Conservation (phyloP, 2,797 vertebrate genomes). For the Parauchenoglanis ngamensis region DNA sequence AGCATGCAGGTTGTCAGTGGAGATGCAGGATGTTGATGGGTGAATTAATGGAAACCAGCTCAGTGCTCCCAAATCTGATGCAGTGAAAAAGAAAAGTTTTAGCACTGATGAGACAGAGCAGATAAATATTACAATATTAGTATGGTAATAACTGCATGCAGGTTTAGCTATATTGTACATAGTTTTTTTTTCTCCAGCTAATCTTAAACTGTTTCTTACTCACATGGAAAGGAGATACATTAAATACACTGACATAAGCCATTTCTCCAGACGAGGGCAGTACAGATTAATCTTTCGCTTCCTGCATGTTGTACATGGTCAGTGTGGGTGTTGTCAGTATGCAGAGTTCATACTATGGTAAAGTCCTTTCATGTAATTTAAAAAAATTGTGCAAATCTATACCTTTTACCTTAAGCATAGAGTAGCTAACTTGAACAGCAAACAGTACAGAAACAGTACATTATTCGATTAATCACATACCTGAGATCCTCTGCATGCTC, state of each 20-base stretch:
- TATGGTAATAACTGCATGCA: neutral
- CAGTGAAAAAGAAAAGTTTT: neutral
- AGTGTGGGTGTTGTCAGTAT: neutral
- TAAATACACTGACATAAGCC: neutral
- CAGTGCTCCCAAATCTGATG: neutral
- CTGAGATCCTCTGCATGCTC: neutral
- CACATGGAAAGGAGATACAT: neutral
- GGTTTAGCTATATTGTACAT: neutral
- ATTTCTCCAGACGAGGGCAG: constrained; percentile 48
- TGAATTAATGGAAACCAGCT: neutral
- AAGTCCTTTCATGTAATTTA: neutral
- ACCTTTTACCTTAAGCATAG: neutral
- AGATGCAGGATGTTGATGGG: neutral
- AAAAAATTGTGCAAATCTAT: neutral
- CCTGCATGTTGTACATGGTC: neutral
- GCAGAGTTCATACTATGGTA: neutral
- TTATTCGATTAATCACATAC: neutral
- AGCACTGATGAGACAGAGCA: neutral
- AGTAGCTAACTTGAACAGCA: neutral
- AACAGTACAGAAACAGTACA: neutral
- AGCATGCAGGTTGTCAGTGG: neutral
- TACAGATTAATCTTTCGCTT: constrained; percentile 24
- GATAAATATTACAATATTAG: neutral
- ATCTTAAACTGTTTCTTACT: neutral
- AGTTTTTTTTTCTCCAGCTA: neutral